Base-by-base conservation (phyloP, 2,797 vertebrate species). In the Saguinus oedipus region DNA sequence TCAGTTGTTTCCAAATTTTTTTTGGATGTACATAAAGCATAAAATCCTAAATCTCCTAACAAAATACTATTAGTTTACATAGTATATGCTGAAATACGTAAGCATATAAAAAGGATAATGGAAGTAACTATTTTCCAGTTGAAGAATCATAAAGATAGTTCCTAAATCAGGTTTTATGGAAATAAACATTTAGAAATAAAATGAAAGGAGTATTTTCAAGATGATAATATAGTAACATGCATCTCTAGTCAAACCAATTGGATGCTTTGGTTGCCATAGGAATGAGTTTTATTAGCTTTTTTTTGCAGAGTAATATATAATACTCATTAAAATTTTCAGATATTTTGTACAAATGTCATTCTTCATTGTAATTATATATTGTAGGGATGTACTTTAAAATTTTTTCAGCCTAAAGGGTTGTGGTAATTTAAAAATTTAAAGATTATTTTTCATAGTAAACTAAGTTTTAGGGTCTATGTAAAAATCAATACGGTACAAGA, bases 191-290 rank as follows among this genome's bases (percentile, higher is more conserved):
- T 70, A 74, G 39, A 86, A 96, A 42, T 83, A n/a, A 87, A 95
- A 78, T 82, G 90, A 91, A 94, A 95, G 0, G 0, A 20, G 83
- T 64, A 88, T 97, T 97, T 0, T 0, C 83, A 87, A 94, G 82
- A 82, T 74, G 42, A 46, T 83, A 85, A 17, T 46, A 36, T 79
- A 97, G 96, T 94, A 98, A 83, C 42, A 93, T 55, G 46, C 33
- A 26, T 74, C 74, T 96, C 64, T 44, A 92, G 85, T 84, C 75
- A 93, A 74, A 93, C 68, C 98, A 98, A 98, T 98, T 98, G 97
- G 92, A 96, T 97, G 55, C 94, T 98, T 97, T 95, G 90, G 81
- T 91, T 95, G 97, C 68, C 59, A 95, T 20, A 90, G 85, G 72
- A 91, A 97, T 92, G 82, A 55, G n/a, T 74, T 81, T 98, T 97